These are phyloP conservation scores for Sternotherus odoratus DNA, from an alignment of 2,797 vertebrate genomes.

Conservation along the genomic window DNA sequence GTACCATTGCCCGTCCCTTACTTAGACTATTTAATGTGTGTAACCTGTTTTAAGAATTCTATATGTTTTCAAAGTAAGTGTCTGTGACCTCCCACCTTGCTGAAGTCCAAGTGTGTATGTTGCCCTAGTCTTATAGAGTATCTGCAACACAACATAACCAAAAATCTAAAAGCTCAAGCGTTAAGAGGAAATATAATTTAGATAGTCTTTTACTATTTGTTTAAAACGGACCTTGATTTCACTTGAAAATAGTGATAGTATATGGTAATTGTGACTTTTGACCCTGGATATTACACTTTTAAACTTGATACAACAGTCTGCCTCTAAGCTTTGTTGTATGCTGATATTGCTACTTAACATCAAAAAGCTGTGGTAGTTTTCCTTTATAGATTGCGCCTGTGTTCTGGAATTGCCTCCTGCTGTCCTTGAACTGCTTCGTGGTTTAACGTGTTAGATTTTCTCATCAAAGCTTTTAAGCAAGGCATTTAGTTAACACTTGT, in stretches of 20 bases:
- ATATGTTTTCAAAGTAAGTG: constrained; percentile 78
- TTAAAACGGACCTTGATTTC: constrained; percentile 38
- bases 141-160: constrained; percentile 29
- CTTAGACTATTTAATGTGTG: constrained; percentile 61
- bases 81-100: constrained; percentile 76
- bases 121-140: constrained; percentile 18
- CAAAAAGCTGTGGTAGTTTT: constrained; percentile 81
- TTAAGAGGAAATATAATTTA: constrained; percentile 25
- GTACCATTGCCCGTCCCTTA: constrained; percentile 55
- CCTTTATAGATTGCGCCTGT: constrained; percentile 81
- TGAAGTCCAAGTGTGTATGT: constrained; percentile 1
- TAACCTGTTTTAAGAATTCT: constrained; percentile 72
- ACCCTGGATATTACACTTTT: constrained; percentile 78
- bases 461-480: constrained; percentile 78
- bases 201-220: constrained; percentile 28
- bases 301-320: constrained; percentile 81
- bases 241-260: constrained; percentile 59
- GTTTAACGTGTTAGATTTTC: constrained; percentile 79
- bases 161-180: constrained; percentile 26
- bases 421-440: constrained; percentile 78
- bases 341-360: constrained; percentile 82
- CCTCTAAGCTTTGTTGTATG: constrained; percentile 79
- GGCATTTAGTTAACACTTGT: constrained; percentile 69
- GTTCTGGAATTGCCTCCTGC: constrained; percentile 82
- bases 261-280: constrained; percentile 73